Conservation (phyloP, 2,797 vertebrate species). For the Anguilla marmorata region DNA sequence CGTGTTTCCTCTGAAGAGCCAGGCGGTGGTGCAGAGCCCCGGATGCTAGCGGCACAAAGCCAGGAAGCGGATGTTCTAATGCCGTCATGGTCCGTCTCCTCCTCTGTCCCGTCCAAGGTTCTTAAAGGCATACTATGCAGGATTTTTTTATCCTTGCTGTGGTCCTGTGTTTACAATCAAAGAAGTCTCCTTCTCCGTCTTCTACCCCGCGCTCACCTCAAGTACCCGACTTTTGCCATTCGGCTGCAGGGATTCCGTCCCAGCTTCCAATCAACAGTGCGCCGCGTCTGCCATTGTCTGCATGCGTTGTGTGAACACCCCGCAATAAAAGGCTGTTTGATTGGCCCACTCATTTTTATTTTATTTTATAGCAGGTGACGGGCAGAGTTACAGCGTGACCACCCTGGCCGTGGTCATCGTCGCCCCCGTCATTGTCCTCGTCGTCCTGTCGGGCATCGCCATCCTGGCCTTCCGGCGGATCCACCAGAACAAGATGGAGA, state of each 20-base stretch:
- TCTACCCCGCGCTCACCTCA: too few relatives aligned
- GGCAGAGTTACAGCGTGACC: constrained; percentile 80
- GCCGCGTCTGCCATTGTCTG: neutral
- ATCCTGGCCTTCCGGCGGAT: constrained; percentile 85
- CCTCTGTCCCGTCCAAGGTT: neutral
- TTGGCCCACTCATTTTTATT: neutral
- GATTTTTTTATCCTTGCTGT: too few relatives aligned
- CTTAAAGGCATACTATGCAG: neutral
- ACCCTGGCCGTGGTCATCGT: constrained; percentile 82
- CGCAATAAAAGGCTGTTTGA: neutral
- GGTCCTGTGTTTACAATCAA: too few relatives aligned
- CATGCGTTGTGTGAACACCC: neutral
- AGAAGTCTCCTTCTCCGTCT: too few relatives aligned
- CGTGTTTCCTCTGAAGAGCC: too few relatives aligned
- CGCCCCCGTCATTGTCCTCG: constrained; percentile 79
- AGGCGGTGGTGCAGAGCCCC: constrained; percentile 6
- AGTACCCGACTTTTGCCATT: too few relatives aligned
- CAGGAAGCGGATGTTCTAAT: neutral
- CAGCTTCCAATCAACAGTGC: neutral
- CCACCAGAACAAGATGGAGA: constrained; percentile 88
- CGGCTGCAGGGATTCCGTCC: too few relatives aligned
- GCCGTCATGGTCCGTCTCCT: neutral
- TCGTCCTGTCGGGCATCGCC: constrained; percentile 81
- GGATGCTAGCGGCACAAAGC: neutral
- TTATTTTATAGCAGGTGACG: constrained; percentile 61